Evolutionary conservation across 2,888 invertebrate species (phyloP).

Genomic region (Eristalinus sepulchralis): DNA sequence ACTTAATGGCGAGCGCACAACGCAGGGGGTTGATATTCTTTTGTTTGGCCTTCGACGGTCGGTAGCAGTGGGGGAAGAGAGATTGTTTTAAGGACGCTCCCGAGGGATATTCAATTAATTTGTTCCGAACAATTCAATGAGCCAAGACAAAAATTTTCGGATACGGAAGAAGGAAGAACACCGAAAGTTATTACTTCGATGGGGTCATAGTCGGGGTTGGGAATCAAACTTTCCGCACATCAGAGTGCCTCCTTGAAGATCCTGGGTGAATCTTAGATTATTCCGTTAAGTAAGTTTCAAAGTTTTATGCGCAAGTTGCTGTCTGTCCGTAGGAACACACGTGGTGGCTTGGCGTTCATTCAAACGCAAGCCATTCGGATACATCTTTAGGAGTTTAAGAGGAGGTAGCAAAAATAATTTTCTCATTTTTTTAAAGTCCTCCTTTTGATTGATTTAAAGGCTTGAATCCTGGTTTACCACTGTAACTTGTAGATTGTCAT

Average conservation of each 20-base stretch:
- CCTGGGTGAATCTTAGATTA: neutral
- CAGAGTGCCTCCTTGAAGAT: neutral
- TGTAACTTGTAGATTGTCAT: too few relatives aligned
- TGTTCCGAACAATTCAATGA: constrained; percentile 6
- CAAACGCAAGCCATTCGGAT: too few relatives aligned
- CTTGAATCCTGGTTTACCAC: too few relatives aligned
- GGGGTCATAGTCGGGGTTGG: neutral
- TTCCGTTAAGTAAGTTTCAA: neutral
- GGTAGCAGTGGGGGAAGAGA: neutral
- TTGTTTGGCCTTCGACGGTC: neutral
- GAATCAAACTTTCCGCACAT: neutral
- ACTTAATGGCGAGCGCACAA: neutral
- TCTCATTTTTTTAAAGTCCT: too few relatives aligned
- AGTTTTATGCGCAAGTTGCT: neutral
- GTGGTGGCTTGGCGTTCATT: neutral
- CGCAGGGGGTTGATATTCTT: neutral
- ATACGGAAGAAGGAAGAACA: neutral
- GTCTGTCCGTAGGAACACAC: neutral
- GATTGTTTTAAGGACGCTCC: neutral
- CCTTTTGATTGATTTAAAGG: too few relatives aligned
- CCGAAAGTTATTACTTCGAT: constrained; percentile 2
- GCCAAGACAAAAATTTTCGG: neutral
- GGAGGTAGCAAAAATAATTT: too few relatives aligned
- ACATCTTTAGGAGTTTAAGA: too few relatives aligned
- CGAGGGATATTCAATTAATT: constrained; percentile 24